These are phyloP conservation scores for Habropoda laboriosa DNA, from an alignment of 1,140 invertebrate genomes.

Conservation along the genomic window DNA sequence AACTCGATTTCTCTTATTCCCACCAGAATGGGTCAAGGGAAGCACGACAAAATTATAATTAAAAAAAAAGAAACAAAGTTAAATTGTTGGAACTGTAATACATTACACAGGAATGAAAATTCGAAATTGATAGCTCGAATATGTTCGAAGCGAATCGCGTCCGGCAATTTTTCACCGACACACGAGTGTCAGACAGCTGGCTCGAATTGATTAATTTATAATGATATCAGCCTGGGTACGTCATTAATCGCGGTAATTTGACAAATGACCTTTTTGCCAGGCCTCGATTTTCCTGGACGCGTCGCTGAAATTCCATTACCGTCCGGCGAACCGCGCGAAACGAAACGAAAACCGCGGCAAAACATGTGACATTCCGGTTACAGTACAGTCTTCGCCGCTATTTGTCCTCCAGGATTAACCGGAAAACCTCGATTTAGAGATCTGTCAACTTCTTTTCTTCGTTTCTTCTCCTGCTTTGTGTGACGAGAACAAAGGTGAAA, in stretches of 20 bases:
- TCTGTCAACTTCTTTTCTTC: too few relatives aligned
- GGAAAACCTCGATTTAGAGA: not conserved
- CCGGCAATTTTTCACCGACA: not conserved
- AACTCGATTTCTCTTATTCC: too few relatives aligned
- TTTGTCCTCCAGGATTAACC: conserved; percentile 10
- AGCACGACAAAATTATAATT: too few relatives aligned
- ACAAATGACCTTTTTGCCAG: not conserved
- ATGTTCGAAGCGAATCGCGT: not conserved
- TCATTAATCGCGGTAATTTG: conserved; percentile 14
- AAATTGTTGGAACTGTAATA: too few relatives aligned
- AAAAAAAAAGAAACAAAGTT: too few relatives aligned
- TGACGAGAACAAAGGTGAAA: too few relatives aligned
- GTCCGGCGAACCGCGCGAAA: not conserved
- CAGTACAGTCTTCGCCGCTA: not conserved
- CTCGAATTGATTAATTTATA: not conserved
- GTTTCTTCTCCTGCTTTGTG: too few relatives aligned
- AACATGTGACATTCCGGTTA: not conserved
- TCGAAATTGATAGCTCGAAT: not conserved
- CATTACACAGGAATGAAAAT: too few relatives aligned
- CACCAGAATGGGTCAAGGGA: too few relatives aligned
- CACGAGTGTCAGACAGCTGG: not conserved
- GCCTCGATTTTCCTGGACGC: not conserved
- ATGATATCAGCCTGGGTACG: not conserved
- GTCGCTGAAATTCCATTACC: not conserved
- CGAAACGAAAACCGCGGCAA: conserved; percentile 2